Percentiles rank a stretch among this genome's conserved stretches.
These are phyloP conservation scores for Siderastrea radians DNA, from an alignment of 92 coral and sea anemone genomes.

Conservation along the genomic window DNA sequence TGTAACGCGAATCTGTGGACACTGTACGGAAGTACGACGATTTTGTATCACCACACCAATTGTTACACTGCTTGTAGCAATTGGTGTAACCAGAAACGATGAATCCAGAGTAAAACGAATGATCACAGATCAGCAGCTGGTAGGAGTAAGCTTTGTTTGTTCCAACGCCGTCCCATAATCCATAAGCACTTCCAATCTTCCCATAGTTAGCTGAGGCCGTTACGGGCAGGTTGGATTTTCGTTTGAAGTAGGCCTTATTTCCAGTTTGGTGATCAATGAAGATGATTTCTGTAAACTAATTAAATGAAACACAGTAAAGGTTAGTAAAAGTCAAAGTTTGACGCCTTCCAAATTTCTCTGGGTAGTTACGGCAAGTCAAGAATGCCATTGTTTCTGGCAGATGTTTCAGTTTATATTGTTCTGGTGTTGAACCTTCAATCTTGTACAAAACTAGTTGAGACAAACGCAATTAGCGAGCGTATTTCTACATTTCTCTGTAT, in stretches of 20 bases:
- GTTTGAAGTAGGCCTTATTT: conserved; percentile 35
- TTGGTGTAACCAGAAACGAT: conserved; percentile 46
- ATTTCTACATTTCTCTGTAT: too few relatives aligned
- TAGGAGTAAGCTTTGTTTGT: neutral
- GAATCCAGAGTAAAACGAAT: conserved; percentile 20
- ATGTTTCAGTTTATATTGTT: too few relatives aligned
- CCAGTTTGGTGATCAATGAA: conserved; percentile 23
- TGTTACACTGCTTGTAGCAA: neutral
- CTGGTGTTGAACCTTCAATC: too few relatives aligned
- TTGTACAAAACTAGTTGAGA: too few relatives aligned
- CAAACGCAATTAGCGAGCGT: too few relatives aligned
- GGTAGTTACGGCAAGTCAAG: too few relatives aligned
- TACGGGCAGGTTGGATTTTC: neutral
- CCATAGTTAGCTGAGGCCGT: conserved; percentile 13
- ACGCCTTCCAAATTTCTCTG: too few relatives aligned
- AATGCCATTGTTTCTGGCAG: too few relatives aligned
- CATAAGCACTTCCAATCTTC: neutral
- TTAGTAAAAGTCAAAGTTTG: too few relatives aligned
- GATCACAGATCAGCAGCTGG: conserved; percentile 33
- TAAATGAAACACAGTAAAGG: neutral
- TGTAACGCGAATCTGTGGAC: too few relatives aligned
- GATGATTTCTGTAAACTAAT: conserved; percentile 21
- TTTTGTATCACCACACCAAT: too few relatives aligned
- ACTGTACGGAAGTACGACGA: too few relatives aligned
- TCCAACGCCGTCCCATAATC: conserved; percentile 36